Evolutionary conservation across 1,140 invertebrate genomes (phyloP).

Genomic region (Drosophila bipectinata): DNA sequence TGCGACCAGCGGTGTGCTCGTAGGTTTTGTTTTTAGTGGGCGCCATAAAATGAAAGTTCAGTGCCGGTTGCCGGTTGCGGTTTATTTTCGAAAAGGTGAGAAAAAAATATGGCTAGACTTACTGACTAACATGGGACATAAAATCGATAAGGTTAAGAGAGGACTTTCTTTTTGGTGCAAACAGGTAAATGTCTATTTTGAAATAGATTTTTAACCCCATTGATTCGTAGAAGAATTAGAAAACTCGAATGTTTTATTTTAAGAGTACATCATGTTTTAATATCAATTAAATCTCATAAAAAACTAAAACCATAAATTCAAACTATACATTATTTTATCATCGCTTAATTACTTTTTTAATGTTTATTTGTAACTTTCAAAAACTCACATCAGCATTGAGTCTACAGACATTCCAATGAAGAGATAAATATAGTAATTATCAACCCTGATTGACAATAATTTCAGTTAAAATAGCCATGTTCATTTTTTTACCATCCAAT

Average conservation of each 20-base stretch:
- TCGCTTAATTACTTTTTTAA: background rate
- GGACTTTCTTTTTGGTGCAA: background rate
- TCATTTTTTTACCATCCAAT: slow-evolving; percentile 6
- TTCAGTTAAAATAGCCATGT: slow-evolving; percentile 8
- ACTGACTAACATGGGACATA: slow-evolving; percentile 25
- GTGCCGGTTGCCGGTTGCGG: slow-evolving; percentile 1
- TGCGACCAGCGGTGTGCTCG: slow-evolving; percentile 46
- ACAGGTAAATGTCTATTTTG: too few relatives aligned
- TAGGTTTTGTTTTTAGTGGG: slow-evolving; percentile 73
- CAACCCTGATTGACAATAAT: slow-evolving; percentile 3
- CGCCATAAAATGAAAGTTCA: slow-evolving; percentile 59
- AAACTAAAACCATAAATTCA: too few relatives aligned
- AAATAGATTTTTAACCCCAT: too few relatives aligned
- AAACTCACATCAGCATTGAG: too few relatives aligned
- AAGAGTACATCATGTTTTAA: too few relatives aligned
- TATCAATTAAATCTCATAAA: too few relatives aligned
- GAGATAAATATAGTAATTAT: slow-evolving; percentile 15
- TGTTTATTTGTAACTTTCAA: background rate
- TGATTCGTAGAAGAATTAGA: too few relatives aligned
- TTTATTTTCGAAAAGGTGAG: slow-evolving; percentile 16
- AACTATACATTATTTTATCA: too few relatives aligned
- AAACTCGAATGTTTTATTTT: too few relatives aligned
- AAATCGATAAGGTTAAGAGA: slow-evolving; percentile 1
- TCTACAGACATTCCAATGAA: slow-evolving; percentile 9
- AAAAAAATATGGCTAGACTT: slow-evolving; percentile 23